Percentiles rank a stretch among this genome's conserved stretches.
These are phyloP conservation scores for Triplophysa bombifrons DNA, from an alignment of 2,797 vertebrate species.

Conservation along the genomic window DNA sequence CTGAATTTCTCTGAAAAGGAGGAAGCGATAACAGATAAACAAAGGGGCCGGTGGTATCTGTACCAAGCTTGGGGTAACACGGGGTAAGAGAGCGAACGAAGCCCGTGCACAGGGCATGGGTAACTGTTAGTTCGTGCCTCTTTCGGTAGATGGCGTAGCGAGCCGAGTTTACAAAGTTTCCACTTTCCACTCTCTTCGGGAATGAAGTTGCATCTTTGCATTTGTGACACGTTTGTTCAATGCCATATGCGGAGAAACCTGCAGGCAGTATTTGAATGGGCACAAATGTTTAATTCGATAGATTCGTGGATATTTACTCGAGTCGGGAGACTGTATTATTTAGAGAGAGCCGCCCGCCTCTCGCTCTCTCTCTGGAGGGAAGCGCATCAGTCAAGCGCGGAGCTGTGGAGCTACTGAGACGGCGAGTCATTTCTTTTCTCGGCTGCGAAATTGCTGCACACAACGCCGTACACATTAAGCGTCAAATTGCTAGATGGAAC, in stretches of 20 bases:
- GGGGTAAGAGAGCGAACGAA: conserved; percentile 64
- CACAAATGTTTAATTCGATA: conserved; percentile 53
- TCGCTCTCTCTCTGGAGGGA: conserved; percentile 48
- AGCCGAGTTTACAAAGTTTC: conserved; percentile 63
- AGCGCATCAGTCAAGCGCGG: conserved; percentile 59
- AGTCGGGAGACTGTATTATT: conserved; percentile 41
- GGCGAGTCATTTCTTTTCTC: conserved; percentile 59
- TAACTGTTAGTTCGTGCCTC: conserved; percentile 46
- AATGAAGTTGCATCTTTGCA: conserved; percentile 50
- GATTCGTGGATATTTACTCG: conserved; percentile 53
- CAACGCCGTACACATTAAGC: conserved; percentile 68
- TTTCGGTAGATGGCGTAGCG: conserved; percentile 82
- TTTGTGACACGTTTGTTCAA: conserved; percentile 49
- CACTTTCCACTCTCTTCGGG: conserved; percentile 31
- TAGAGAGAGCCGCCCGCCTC: neutral
- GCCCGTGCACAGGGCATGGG: conserved; percentile 54
- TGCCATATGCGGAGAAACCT: conserved; percentile 28
- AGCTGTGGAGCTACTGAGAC: conserved; percentile 54
- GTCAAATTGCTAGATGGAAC: conserved; percentile 65
- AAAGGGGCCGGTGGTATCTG: conserved; percentile 72
- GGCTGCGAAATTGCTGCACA: conserved; percentile 58
- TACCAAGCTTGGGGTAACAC: conserved; percentile 65
- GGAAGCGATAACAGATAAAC: conserved; percentile 73
- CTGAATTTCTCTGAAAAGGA: conserved; percentile 65
- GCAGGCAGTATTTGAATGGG: conserved; percentile 43